Base-by-base conservation (phyloP, 2,888 invertebrate genomes). In the Odontothrips loti region DNA sequence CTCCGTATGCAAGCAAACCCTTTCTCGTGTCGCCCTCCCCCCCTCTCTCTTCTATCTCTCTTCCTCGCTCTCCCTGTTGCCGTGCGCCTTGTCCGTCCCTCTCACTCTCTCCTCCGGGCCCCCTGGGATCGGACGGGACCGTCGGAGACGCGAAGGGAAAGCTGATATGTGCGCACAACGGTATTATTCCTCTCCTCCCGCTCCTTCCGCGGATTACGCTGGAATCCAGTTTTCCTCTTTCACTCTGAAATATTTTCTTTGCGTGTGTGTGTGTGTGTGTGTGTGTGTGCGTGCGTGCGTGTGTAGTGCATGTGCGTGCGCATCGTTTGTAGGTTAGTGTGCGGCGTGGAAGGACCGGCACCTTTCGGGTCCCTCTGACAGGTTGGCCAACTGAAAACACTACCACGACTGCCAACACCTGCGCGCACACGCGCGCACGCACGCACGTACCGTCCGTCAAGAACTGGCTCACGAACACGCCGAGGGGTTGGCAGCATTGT, bases 121-220 rank as follows among this genome's bases (percentile, higher is more conserved):
- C 68, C 23, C 68, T 12, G 58, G 68, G 27, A 68, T 12, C 68
- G 23, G 9, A n/a, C n/a, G n/a, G n/a, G n/a, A 51, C 51, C 68
- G 68, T 12, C 68, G 27, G 10, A 23, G 68, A 75, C 68, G 68
- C 68, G 68, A 9, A 11, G 68, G 23, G 68, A 75, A 75, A 75
- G 68, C 68, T 75, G 68, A 75, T 75, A 75, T 75, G 68, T 75
- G 68, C 68, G 68, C 27, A 27, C 68, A 23, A 27, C 27, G 68
- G 27, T 10, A 27, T 75, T 27, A 27, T 75, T 75, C 68, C 27
- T 27, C 23, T 75, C 68, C 27, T 27, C 23, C 12, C 68, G 68
- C 27, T 75, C 27, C 23, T 75, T 27, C 27, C 27, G 27, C 34
- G 68, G 27, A 75, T 75, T 75, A 75, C 68, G 68, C 58, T 1